Evolutionary conservation across 2,888 invertebrate species (phyloP), one percentile per base, ranked within the genome.

Genomic region (Steinernema hermaphroditum): DNA sequence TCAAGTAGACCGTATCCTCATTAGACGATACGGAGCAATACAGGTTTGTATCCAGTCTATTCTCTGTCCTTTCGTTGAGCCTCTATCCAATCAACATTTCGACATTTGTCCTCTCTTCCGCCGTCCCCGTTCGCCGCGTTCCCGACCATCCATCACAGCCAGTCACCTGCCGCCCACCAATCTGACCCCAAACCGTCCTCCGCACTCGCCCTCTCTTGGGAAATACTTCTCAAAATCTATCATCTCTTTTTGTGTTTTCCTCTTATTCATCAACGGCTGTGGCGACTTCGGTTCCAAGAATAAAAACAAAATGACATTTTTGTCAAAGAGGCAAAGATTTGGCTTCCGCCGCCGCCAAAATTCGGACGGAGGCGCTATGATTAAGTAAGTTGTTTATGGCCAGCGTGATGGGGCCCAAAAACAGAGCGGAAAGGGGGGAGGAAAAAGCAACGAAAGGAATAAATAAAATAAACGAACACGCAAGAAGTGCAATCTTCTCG

Each of bases 341-440:
- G 54, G 22, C 54, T 4, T 27, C 27, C 54, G 27, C 24, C 54
- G 54, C 6, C 6, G 54, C 16, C 54, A 16, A 54, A 54, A 19
- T 54, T 54, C 27, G 54, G 54, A 4, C 46, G 2, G 27, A 54
- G 27, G 54, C 54, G 54, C 54, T 54, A 54, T 54, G 54, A 54
- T 54, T 54, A 54, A 54, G 54, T 54, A 54, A 54, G 54, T 54
- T 54, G 54, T 54, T 54, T 54, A 49, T 49, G 49, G 49, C 6
- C n/a, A n/a, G 49, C 19, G 9, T 6, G 19, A 49, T 49, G 54
- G 12, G 27, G 54, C 27, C 54, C 24, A 22, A 37, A 54, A 54
- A 54, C 54, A 54, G 12, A 37, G 27, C 19, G 6, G 22, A 16
- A 46, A 16, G 9, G 2, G 22, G 46, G 4, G 9, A 46, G 46